Evolutionary conservation across 2,888 invertebrate species (phyloP), one percentile per base, ranked within the genome.

Genomic region (Phlogophora meticulosa): DNA sequence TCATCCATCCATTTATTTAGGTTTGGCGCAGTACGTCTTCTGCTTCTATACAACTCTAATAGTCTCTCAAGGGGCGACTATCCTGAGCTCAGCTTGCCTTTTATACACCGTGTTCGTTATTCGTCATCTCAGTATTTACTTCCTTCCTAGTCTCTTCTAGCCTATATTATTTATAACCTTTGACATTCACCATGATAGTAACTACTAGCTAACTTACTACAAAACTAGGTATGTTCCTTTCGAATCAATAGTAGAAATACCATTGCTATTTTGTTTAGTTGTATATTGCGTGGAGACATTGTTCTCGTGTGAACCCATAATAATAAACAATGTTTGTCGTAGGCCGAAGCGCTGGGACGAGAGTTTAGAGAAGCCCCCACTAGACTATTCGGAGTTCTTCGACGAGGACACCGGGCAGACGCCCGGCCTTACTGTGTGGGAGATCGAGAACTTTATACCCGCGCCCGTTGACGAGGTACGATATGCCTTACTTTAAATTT

Each of bases 381-480:
- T 99, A 62, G 99, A 99, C 93, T 99, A 99, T 94, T 99, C 99
- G 0, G 99, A 99, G 92, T 98, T 99, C 92, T 99, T 99, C 90
- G 99, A 98, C 85, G 98, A 98, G 80, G 99, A 98, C 83, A 98
- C 99, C 0, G 99, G 99, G 0, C 98, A 99, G 89, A 96, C 98
- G 60, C 98, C 99, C 0, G 99, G 99, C 2, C 87, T 99, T 38
- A 98, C 98, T 32, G 98, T 99, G 71, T 99, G 99, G 99, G 99
- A 99, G 96, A 99, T 99, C 73, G 99, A 99, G 92, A 99, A 99
- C 93, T 99, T 99, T 92, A 96, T 99, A 76, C 99, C 99, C 0
- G 99, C 99, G 88, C 97, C 98, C 85, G 97, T 99, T 48, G 98
- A 98, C 60, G 98, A 98, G 96, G 98, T 94, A 84, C 57, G 1